Conservation (phyloP, 1,140 invertebrate species). For the Gryllus bimaculatus region DNA sequence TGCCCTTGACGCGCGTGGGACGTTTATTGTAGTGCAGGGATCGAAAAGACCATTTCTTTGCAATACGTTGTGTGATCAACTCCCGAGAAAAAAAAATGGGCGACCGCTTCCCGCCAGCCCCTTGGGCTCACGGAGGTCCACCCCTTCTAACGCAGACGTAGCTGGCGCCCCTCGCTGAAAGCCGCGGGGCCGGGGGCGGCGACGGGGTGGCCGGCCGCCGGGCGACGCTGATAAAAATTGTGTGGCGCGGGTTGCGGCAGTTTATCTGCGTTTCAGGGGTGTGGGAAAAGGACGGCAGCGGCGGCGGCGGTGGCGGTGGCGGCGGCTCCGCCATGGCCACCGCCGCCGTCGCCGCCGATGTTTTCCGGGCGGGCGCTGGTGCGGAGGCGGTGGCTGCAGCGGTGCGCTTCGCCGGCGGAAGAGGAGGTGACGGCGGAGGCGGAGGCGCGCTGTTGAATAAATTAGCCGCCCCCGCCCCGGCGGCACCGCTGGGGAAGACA, state of each 20-base stretch:
- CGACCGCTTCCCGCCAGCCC: too few relatives aligned
- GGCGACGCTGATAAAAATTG: background rate
- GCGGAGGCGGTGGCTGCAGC: background rate
- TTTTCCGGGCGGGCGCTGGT: background rate
- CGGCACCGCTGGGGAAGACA: background rate
- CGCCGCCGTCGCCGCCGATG: background rate
- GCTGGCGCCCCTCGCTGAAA: background rate
- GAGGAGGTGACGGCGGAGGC: background rate
- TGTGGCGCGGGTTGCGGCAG: background rate
- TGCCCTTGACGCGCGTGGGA: too few relatives aligned
- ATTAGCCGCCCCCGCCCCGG: background rate
- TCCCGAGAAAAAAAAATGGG: too few relatives aligned
- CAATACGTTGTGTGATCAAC: too few relatives aligned
- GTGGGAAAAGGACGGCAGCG: too few relatives aligned
- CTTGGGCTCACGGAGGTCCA: too few relatives aligned
- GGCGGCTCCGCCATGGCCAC: too few relatives aligned
- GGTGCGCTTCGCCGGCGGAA: background rate
- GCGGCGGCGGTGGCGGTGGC: too few relatives aligned
- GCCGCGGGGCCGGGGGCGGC: too few relatives aligned
- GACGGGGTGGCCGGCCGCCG: background rate
- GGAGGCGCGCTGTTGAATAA: constrained; percentile 2
- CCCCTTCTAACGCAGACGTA: too few relatives aligned
- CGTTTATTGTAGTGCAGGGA: too few relatives aligned
- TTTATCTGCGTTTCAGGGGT: background rate
- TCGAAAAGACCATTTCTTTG: too few relatives aligned